Conservation (phyloP, 2,113 vertebrate genomes). For the Mixornis gularis region DNA sequence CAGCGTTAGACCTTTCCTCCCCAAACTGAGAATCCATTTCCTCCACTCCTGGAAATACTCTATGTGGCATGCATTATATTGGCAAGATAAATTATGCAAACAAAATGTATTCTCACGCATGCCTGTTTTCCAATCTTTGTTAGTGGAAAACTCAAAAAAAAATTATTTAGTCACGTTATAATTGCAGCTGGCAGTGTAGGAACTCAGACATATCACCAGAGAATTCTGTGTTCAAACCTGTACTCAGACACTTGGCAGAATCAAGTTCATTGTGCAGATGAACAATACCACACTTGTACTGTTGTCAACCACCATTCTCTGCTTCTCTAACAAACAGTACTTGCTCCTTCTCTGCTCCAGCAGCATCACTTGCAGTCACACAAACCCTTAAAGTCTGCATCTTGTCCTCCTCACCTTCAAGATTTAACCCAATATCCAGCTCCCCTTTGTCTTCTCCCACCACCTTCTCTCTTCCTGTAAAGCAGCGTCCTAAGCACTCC, state of each 20-base stretch:
- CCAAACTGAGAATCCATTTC: background rate
- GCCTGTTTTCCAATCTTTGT: background rate
- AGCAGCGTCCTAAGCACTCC: background rate
- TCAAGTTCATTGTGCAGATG: background rate
- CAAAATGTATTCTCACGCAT: background rate
- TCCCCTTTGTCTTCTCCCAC: background rate
- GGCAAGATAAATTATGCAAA: background rate
- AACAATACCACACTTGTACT: background rate
- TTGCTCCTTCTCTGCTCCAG: background rate
- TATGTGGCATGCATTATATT: background rate
- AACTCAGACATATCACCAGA: rapidly evolving
- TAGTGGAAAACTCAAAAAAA: background rate
- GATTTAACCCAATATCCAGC: background rate
- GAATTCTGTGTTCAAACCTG: background rate
- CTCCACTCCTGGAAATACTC: background rate
- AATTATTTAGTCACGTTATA: background rate
- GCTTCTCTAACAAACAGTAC: background rate
- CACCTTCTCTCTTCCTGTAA: background rate
- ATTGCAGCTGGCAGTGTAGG: background rate
- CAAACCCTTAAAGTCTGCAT: background rate
- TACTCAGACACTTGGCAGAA: background rate
- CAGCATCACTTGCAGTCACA: background rate
- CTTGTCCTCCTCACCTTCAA: background rate
- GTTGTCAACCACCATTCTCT: background rate
- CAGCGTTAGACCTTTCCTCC: background rate